These are phyloP conservation scores for Ceyx erithaca DNA, from an alignment of 2,797 vertebrate genomes.

Conservation along the genomic window DNA sequence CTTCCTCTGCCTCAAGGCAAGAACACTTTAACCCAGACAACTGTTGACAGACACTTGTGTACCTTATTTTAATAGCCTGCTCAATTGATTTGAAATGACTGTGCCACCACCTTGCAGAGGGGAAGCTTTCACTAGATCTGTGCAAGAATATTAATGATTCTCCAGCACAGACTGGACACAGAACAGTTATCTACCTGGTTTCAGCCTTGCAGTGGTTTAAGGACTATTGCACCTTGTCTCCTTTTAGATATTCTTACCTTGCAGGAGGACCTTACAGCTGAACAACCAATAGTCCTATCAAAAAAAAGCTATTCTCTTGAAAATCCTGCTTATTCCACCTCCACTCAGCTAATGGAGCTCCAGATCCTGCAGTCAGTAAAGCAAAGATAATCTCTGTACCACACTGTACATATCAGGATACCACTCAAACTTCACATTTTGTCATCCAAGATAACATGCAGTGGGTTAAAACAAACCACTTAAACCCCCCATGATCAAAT, in stretches of 20 bases:
- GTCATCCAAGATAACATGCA: background rate
- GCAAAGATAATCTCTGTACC: background rate
- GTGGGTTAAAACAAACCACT: background rate
- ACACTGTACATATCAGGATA: background rate
- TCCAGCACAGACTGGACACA: background rate
- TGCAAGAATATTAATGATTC: background rate
- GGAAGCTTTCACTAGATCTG: background rate
- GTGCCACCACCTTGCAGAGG: background rate
- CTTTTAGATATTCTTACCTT: background rate
- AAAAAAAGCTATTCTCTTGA: background rate
- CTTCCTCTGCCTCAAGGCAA: background rate
- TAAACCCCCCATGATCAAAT: background rate
- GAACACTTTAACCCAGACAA: background rate
- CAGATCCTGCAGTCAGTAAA: background rate
- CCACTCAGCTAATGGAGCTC: background rate
- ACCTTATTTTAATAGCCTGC: background rate
- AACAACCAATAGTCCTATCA: background rate
- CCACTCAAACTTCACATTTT: background rate
- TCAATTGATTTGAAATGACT: background rate
- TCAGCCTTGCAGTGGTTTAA: background rate
- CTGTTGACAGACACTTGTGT: background rate
- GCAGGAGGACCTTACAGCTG: background rate
- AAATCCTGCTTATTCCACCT: background rate
- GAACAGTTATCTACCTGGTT: background rate
- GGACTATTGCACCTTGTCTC: background rate